Percentiles rank a stretch among this genome's conserved stretches.
These are phyloP conservation scores for Melanogrammus aeglefinus DNA, from an alignment of 2,797 vertebrate genomes.

Conservation along the genomic window DNA sequence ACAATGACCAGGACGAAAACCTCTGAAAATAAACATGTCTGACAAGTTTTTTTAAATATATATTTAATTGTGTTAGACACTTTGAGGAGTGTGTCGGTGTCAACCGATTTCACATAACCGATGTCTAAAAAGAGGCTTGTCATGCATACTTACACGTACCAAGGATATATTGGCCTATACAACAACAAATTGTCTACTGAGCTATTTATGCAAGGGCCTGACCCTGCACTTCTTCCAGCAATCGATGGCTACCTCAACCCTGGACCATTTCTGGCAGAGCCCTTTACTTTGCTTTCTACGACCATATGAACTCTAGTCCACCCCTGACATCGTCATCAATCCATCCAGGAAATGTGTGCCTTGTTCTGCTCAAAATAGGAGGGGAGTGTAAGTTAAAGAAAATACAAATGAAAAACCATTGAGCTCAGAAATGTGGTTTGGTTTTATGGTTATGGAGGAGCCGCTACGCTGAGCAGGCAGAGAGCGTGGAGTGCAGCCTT, in stretches of 20 bases:
- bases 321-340: not conserved
- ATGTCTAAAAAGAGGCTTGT: not conserved
- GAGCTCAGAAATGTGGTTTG: constrained; percentile 29
- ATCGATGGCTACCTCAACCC: not conserved
- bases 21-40: too few relatives aligned
- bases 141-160: not conserved
- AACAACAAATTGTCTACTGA: not conserved
- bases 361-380: not conserved
- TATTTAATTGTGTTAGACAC: too few relatives aligned
- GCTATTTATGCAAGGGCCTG: not conserved
- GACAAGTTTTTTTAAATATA: too few relatives aligned
- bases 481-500: constrained; percentile 19
- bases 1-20: not conserved
- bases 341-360: not conserved
- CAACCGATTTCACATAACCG: not conserved
- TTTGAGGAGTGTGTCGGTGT: too few relatives aligned
- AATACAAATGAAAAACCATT: not conserved
- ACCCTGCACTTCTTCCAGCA: not conserved
- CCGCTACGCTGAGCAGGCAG: constrained; percentile 65
- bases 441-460: constrained; percentile 48
- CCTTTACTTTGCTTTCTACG: not conserved
- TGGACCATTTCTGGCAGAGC: not conserved
- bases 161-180: not conserved
- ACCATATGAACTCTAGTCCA: not conserved
- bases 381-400: constrained; percentile 20